These are phyloP conservation scores for Gonioctena quinquepunctata DNA, from an alignment of 1,140 invertebrate species.

Conservation along the genomic window DNA sequence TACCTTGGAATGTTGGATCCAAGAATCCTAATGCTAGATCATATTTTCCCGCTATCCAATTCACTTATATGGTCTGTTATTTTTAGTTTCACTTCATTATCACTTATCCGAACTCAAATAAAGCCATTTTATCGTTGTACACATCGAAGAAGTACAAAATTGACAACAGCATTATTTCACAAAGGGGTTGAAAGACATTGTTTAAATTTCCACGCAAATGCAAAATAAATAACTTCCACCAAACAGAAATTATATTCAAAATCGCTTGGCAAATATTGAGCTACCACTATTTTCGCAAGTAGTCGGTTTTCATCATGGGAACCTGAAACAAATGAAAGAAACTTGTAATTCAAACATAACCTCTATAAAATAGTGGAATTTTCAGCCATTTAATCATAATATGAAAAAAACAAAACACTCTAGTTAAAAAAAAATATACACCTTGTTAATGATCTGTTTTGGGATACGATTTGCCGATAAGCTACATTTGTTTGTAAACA, in stretches of 20 bases:
- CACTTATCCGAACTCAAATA: constrained; percentile 55
- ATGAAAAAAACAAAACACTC: background rate
- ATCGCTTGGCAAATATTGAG: background rate
- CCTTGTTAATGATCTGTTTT: background rate
- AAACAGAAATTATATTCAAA: background rate
- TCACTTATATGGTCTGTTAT: background rate
- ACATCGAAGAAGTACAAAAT: constrained; percentile 22
- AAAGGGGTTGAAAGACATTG: constrained; percentile 26
- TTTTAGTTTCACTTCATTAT: constrained; percentile 11
- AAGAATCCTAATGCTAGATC: constrained; percentile 10
- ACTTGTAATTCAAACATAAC: constrained; percentile 49
- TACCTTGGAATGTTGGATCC: constrained; percentile 33
- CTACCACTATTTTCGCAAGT: background rate
- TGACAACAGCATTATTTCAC: constrained; percentile 34
- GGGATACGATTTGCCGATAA: background rate
- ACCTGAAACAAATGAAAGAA: constrained; percentile 45
- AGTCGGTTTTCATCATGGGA: background rate
- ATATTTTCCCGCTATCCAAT: background rate
- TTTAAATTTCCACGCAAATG: constrained; percentile 10
- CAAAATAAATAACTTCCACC: constrained; percentile 2
- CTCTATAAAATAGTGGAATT: constrained; percentile 34
- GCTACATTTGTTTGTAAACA: constrained; percentile 47
- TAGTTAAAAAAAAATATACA: background rate
- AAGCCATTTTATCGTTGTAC: constrained; percentile 50
- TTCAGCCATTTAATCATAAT: background rate